phyloP scores from a whole-genome alignment of 2,113 vertebrate species.

The Brachyhypopomus occidentalis region DNA sequence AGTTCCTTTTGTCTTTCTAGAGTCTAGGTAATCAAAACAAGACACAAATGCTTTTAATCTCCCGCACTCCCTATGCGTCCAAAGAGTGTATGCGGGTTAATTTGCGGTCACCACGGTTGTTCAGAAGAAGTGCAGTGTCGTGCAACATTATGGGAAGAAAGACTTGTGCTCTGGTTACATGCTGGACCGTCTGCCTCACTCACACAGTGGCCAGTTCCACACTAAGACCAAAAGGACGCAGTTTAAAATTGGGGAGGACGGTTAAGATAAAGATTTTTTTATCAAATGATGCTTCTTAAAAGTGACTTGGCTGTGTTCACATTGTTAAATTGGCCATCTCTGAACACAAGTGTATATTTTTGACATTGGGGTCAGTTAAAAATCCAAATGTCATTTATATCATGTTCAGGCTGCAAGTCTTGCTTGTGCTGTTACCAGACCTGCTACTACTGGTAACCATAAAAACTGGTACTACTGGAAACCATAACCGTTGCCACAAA shows the following conservation, averaged over 20 bases:
- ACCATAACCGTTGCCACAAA: background rate
- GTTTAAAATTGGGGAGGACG: background rate
- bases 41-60: too few species aligned
- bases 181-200: background rate
- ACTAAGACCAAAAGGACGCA: background rate
- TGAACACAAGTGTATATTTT: background rate
- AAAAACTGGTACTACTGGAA: background rate
- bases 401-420: background rate
- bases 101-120: slow-evolving; percentile 12
- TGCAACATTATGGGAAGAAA: slow-evolving; percentile 37
- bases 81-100: slow-evolving; percentile 15
- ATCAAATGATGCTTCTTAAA: too few species aligned
- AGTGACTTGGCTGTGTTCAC: too few species aligned
- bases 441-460: background rate
- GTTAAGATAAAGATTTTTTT: too few species aligned
- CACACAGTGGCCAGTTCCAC: slow-evolving; percentile 3
- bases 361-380: background rate
- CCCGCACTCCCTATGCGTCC: too few species aligned
- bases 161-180: slow-evolving; percentile 29
- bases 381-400: background rate
- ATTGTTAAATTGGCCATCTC: too few species aligned
- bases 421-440: background rate
- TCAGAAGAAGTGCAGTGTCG: background rate
- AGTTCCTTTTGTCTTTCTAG: too few species aligned
- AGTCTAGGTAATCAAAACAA: background rate